Evolutionary conservation across 2,113 vertebrate genomes (phyloP).

Genomic region (Eleginops maclovinus): DNA sequence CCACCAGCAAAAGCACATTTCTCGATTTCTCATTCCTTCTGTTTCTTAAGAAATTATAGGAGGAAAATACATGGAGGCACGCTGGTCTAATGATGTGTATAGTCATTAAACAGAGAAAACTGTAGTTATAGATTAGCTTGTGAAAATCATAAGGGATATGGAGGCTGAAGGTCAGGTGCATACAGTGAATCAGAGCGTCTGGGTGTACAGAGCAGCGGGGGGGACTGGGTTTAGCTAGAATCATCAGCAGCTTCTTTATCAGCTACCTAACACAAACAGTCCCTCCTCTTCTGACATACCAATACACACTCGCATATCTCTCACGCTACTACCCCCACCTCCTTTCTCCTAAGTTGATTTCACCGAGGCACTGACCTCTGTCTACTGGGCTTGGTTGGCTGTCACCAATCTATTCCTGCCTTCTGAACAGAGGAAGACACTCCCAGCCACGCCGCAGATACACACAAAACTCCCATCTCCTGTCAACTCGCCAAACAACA

Average conservation of each 20-base stretch:
- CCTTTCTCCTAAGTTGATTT: slow-evolving; percentile 57
- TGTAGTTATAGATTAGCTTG: slow-evolving; percentile 64
- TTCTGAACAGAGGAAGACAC: slow-evolving; percentile 71
- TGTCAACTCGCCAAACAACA: slow-evolving; percentile 68
- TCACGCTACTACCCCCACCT: slow-evolving; percentile 8
- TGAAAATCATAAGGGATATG: slow-evolving; percentile 54
- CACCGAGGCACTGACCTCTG: slow-evolving; percentile 76
- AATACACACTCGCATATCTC: slow-evolving; percentile 47
- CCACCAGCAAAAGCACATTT: slow-evolving; percentile 40
- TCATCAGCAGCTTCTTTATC: slow-evolving; percentile 64
- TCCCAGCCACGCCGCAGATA: slow-evolving; percentile 65
- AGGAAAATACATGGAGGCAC: slow-evolving; percentile 18
- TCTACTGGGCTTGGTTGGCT: slow-evolving; percentile 73
- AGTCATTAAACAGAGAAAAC: slow-evolving; percentile 53
- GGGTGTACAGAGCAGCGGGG: slow-evolving; percentile 10
- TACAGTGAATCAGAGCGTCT: slow-evolving; percentile 53
- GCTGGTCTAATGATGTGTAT: slow-evolving; percentile 38
- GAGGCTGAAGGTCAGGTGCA: slow-evolving; percentile 63
- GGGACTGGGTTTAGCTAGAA: slow-evolving; percentile 44
- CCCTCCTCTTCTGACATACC: slow-evolving; percentile 46
- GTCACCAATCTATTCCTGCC: slow-evolving; percentile 79
- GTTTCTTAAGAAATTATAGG: slow-evolving; percentile 46
- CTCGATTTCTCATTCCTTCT: slow-evolving; percentile 44
- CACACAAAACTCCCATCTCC: slow-evolving; percentile 38
- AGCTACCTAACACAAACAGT: slow-evolving; percentile 42